Conservation (phyloP, 2,888 invertebrate species). For the Leptinotarsa juncta region DNA sequence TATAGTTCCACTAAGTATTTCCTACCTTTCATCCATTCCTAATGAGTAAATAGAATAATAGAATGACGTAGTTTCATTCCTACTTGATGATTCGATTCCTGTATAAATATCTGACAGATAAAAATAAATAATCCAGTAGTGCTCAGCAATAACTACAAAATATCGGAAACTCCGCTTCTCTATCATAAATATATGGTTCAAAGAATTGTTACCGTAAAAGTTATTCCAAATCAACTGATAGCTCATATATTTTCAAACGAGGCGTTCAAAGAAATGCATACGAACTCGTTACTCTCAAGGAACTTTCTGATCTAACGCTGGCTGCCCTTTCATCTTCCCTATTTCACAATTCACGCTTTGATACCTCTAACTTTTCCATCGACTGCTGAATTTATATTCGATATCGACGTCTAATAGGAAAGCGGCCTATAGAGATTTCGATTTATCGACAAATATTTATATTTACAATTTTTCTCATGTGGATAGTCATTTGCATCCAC, state of each 20-base stretch:
- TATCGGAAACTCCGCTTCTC: background rate
- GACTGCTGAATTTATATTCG: slow-evolving; percentile 37
- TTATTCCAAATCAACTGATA: slow-evolving; percentile 7
- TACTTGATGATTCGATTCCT: too few species aligned
- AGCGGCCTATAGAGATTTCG: background rate
- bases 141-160: too few species aligned
- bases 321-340: slow-evolving; percentile 42
- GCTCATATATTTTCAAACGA: slow-evolving; percentile 17
- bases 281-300: slow-evolving; percentile 11
- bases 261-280: slow-evolving; percentile 23
- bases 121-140: too few species aligned
- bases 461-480: slow-evolving; percentile 13
- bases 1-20: too few species aligned
- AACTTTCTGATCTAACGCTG: slow-evolving; percentile 32
- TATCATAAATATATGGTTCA: background rate
- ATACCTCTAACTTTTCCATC: slow-evolving; percentile 40
- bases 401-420: slow-evolving; percentile 30
- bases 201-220: background rate
- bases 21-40: too few species aligned
- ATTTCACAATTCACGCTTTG: slow-evolving; percentile 45
- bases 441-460: slow-evolving; percentile 35
- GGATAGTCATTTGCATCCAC: background rate
- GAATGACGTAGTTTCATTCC: too few species aligned
- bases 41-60: too few species aligned
- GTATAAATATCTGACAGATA: too few species aligned